phyloP scores from a whole-genome alignment of 2,888 invertebrate species.

The Eupithecia centaureata region DNA sequence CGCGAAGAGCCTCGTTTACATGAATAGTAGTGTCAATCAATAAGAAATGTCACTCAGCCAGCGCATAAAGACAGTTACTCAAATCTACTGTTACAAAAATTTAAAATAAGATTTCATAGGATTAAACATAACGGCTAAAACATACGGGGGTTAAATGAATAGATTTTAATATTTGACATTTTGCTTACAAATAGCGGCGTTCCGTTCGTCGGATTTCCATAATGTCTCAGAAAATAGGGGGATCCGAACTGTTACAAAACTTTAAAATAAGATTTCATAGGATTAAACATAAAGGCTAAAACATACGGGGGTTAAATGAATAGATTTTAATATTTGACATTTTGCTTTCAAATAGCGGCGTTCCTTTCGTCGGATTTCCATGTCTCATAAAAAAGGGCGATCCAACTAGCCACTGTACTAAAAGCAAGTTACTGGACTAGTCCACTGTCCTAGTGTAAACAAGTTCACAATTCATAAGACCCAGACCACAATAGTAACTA shows the following conservation, averaged over 20 bases:
- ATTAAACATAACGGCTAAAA: neutral
- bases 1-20: constrained; percentile 4
- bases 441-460: constrained; percentile 6
- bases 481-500: constrained; percentile 1
- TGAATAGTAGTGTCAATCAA: neutral
- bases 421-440: neutral
- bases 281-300: neutral
- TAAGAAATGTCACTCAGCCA: neutral
- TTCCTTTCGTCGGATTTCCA: neutral
- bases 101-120: neutral
- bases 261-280: neutral
- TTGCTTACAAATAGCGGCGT: neutral
- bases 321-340: neutral
- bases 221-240: neutral
- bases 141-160: neutral
- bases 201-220: neutral
- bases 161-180: neutral
- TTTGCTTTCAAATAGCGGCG: neutral
- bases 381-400: neutral
- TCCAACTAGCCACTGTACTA: neutral
- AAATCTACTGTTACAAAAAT: neutral
- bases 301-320: too few species aligned
- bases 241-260: neutral
- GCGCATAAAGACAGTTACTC: neutral
- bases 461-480: neutral